A percentile compares a stretch with the other conserved stretches of the same genome.
These are phyloP conservation scores for Oreotrochilus melanogaster DNA, from an alignment of 2,113 vertebrate genomes.

Conservation along the genomic window DNA sequence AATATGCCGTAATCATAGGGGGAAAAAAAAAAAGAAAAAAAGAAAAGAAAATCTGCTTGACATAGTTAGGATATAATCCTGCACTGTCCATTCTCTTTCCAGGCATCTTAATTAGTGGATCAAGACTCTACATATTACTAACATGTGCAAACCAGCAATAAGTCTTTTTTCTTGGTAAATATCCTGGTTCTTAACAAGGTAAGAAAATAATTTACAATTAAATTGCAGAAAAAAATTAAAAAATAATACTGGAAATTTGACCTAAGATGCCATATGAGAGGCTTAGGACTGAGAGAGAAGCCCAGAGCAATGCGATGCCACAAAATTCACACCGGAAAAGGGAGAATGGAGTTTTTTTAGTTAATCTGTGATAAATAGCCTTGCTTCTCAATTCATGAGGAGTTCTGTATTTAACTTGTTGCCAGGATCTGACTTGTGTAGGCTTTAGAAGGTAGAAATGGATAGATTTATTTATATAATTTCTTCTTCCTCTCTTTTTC, in stretches of 20 bases:
- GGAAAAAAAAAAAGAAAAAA: background rate
- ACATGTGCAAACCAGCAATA: background rate
- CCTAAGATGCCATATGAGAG: background rate
- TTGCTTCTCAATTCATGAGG: background rate
- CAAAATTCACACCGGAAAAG: background rate
- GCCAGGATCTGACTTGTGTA: background rate
- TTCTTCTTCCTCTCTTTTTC: fast-evolving
- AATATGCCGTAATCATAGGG: background rate
- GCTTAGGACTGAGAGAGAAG: background rate
- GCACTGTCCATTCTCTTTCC: background rate
- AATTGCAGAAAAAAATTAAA: background rate
- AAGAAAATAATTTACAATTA: background rate
- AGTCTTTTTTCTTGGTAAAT: background rate
- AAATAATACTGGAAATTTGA: background rate
- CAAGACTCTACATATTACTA: background rate
- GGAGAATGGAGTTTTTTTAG: background rate
- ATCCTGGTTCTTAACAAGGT: background rate
- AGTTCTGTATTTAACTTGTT: background rate
- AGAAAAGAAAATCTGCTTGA: background rate
- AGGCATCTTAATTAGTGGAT: background rate
- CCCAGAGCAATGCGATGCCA: fast-evolving
- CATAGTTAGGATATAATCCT: background rate
- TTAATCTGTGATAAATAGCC: background rate
- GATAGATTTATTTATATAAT: background rate
- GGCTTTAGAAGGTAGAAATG: background rate